Percentiles rank a stretch among this genome's conserved stretches.
Conservation (phyloP, 2,113 vertebrate genomes). For the Hemicordylus capensis region DNA sequence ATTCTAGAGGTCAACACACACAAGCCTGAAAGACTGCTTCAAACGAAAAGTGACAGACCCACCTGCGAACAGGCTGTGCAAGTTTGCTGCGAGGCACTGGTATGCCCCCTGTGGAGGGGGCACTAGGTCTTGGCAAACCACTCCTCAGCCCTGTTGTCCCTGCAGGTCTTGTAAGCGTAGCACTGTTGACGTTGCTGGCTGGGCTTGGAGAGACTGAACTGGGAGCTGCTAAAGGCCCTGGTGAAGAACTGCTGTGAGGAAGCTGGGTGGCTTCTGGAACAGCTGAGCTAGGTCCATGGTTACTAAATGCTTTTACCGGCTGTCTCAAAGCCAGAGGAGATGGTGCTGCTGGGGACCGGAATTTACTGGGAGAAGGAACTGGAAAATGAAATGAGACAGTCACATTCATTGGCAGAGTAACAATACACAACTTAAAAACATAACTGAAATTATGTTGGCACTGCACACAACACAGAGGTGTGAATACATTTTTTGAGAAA, state of each 20-base stretch:
- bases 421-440: not conserved
- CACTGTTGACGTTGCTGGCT: slow-evolving; percentile 76
- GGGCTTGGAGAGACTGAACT: slow-evolving; percentile 72
- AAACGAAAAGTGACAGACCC: slow-evolving; percentile 35
- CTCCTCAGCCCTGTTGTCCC: slow-evolving; percentile 81
- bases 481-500: not conserved
- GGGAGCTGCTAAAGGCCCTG: slow-evolving; percentile 72
- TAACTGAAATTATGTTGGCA: not conserved
- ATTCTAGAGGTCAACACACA: not conserved
- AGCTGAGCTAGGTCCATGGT: slow-evolving; percentile 75
- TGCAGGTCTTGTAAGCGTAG: slow-evolving; percentile 87
- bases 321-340: slow-evolving; percentile 94
- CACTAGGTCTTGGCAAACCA: slow-evolving; percentile 91
- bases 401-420: not conserved
- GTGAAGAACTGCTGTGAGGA: slow-evolving; percentile 75
- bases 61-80: slow-evolving; percentile 97
- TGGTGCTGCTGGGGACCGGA: slow-evolving; percentile 88
- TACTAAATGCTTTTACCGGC: slow-evolving; percentile 90
- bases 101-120: slow-evolving; percentile 84
- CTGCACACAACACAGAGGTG: not conserved
- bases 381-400: slow-evolving; percentile 45
- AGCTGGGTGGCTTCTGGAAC: slow-evolving; percentile 73
- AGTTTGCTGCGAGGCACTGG: slow-evolving; percentile 97
- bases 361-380: slow-evolving; percentile 97
- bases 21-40: not conserved